Percentiles rank a stretch among this genome's conserved stretches.
phyloP scores from a whole-genome alignment of 2,113 vertebrate species.

The Salvelinus alpinus region DNA sequence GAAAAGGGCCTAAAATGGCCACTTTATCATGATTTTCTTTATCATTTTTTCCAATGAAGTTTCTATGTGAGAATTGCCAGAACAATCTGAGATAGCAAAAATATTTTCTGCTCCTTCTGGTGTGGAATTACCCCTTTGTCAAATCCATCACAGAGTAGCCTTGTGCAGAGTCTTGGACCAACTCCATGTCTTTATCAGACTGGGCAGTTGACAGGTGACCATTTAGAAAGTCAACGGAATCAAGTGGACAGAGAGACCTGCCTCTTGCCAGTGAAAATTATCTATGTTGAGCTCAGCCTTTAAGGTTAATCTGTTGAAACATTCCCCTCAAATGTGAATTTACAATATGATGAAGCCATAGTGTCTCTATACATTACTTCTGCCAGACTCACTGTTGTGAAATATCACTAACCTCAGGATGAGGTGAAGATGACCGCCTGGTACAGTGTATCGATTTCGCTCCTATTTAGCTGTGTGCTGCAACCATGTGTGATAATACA shows the following conservation, averaged over 20 bases:
- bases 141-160: constrained; percentile 13
- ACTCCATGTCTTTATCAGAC: constrained; percentile 42
- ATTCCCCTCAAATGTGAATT: constrained; percentile 25
- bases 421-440: too few species aligned
- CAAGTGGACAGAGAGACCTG: neutral
- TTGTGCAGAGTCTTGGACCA: neutral
- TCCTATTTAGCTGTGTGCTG: neutral
- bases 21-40: too few species aligned
- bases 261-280: constrained; percentile 8
- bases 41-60: too few species aligned
- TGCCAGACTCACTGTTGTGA: neutral
- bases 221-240: constrained; percentile 44
- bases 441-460: constrained; percentile 19
- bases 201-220: constrained; percentile 7
- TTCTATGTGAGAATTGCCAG: too few species aligned
- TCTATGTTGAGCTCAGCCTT: constrained; percentile 17
- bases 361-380: neutral
- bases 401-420: too few species aligned
- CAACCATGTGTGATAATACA: constrained; percentile 24
- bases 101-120: too few species aligned
- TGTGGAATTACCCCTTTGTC: neutral
- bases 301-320: constrained; percentile 33
- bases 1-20: too few species aligned
- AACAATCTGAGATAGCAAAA: too few species aligned
- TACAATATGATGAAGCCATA: neutral